Evolutionary conservation across 2,888 invertebrate genomes (phyloP), one percentile per base, ranked within the genome.

Genomic region (Sycophila texana): DNA sequence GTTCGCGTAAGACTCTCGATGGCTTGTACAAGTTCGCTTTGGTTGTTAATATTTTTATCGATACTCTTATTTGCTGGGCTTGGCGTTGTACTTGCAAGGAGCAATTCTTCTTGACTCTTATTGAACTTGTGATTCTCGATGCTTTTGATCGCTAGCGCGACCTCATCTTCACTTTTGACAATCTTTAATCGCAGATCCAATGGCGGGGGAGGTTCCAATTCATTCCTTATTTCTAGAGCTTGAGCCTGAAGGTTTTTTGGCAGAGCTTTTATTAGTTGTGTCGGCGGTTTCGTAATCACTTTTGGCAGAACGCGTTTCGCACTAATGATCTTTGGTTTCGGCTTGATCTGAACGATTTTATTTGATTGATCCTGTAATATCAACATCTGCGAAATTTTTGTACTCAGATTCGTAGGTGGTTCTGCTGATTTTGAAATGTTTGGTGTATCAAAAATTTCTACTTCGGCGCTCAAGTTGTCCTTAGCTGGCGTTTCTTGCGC

Each of bases 401-500:
- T 53, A 53, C 71, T 70, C 4, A 81, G 18, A 39, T 81, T 81
- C 0, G 74, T 79, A 30, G 79, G 79, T 39, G 53, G 66, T 7
- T 81, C 81, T 0, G 13, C 22, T 16, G 72, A 14, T 58, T 74
- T 79, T 20, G 74, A 71, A 4, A 65, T 20, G 47, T 47, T 77
- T 2, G 81, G 79, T 2, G 81, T 77, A 1, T 79, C 81, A 18
- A 61, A 61, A 20, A 81, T 81, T 4, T 57, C 77, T 3, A 13
- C 26, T 26, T 82, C 82, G 0, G 53, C 14, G 18, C 26, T 49
- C 1, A 0, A 2, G 14, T 65, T 80, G 26, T 75, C 70, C 26
- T 80, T 82, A 2, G 65, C 75, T 0, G 82, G 77, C 4, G 74
- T 80, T 74, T 82, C 80, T 22, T 75, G 67, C 1, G 68, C 26